These are phyloP conservation scores for Drosophila paulistorum DNA, from an alignment of 1,140 invertebrate species.

Conservation along the genomic window DNA sequence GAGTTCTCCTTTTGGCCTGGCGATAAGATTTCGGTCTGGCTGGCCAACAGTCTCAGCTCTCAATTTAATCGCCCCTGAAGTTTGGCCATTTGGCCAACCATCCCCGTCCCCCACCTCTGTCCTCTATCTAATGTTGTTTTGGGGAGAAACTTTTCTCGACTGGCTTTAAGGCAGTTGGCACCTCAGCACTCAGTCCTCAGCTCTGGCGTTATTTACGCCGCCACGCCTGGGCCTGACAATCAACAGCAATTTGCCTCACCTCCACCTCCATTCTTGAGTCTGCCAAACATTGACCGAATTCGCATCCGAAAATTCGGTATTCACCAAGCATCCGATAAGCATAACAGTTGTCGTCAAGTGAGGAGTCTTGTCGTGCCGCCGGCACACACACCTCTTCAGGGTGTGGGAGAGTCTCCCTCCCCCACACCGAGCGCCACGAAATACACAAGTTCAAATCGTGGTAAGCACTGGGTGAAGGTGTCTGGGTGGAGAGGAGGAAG, in stretches of 20 bases:
- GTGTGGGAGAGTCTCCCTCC: not conserved
- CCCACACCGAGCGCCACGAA: too few species aligned
- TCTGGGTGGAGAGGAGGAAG: constrained; percentile 14
- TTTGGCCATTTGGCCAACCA: constrained; percentile 56
- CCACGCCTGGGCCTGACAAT: constrained; percentile 61
- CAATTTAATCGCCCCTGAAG: constrained; percentile 69
- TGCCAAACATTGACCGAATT: constrained; percentile 48
- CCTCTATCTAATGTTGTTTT: constrained; percentile 48
- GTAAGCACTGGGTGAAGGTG: constrained; percentile 1
- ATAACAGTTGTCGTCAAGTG: constrained; percentile 74
- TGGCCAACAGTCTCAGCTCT: not conserved
- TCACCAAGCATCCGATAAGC: constrained; percentile 79
- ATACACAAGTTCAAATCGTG: constrained; percentile 13
- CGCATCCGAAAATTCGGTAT: constrained; percentile 65
- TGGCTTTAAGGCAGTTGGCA: constrained; percentile 68
- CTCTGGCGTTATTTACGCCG: constrained; percentile 55
- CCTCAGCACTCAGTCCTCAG: constrained; percentile 59
- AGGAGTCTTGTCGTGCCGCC: constrained; percentile 58
- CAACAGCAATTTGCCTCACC: constrained; percentile 69
- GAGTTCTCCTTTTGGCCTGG: constrained; percentile 57
- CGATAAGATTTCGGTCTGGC: constrained; percentile 58
- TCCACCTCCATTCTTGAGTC: not conserved
- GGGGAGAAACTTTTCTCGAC: constrained; percentile 55
- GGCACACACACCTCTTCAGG: constrained; percentile 42
- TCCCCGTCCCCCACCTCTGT: not conserved